Evolutionary conservation across 2,797 vertebrate species (phyloP).

Genomic region (Artibeus lituratus): DNA sequence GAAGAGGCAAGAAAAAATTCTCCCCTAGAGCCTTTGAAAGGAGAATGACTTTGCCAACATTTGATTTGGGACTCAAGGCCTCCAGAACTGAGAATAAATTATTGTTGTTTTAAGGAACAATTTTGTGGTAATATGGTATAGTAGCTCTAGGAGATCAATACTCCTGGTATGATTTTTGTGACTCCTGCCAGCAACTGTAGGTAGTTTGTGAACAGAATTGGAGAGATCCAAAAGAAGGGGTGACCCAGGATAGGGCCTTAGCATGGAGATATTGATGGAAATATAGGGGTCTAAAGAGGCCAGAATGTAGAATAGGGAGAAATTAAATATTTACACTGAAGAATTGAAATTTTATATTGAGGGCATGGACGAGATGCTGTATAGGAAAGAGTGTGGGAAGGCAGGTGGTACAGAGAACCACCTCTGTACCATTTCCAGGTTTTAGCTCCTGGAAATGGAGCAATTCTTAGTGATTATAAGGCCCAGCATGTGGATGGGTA

Average conservation of each 20-base stretch:
- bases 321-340: not conserved
- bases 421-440: too few species aligned
- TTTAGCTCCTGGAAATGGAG: not conserved
- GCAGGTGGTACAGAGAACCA: not conserved
- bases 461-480: not conserved
- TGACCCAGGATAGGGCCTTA: not conserved
- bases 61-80: not conserved
- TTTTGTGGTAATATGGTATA: slow-evolving; percentile 36
- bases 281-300: not conserved
- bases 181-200: not conserved
- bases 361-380: not conserved
- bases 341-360: not conserved
- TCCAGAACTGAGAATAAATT: not conserved
- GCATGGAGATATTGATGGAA: not conserved
- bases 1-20: not conserved
- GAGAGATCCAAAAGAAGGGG: not conserved
- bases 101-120: slow-evolving; percentile 49
- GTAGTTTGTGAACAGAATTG: not conserved
- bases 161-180: not conserved
- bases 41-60: not conserved
- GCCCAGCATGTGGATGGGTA: not conserved
- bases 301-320: not conserved
- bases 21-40: not conserved
- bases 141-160: not conserved
- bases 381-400: not conserved